These are phyloP conservation scores for Sepiola atlantica DNA, from an alignment of 2,888 invertebrate species.

Conservation along the genomic window DNA sequence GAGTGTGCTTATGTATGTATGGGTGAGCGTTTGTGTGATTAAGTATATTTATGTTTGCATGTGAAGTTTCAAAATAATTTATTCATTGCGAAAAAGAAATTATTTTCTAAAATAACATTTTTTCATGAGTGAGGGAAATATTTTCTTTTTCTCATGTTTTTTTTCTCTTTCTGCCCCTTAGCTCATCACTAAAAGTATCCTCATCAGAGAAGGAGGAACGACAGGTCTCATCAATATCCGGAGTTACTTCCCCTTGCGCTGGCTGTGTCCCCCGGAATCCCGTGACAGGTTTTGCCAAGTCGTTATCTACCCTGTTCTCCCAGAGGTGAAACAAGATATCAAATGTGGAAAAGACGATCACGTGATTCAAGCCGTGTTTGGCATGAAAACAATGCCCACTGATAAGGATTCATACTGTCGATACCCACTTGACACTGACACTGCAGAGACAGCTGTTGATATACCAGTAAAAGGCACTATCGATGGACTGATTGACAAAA, in stretches of 20 bases:
- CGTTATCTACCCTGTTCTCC: conserved; percentile 52
- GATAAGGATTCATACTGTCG: conserved; percentile 54
- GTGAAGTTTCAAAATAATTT: no score
- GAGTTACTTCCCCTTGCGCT: conserved; percentile 52
- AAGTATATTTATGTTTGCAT: no score
- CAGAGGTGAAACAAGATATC: conserved; percentile 52
- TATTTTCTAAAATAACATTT: no score
- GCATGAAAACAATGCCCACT: conserved; percentile 42
- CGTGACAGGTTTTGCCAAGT: conserved; percentile 53
- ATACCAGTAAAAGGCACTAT: conserved; percentile 55
- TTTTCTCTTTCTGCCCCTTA: conserved; percentile 6
- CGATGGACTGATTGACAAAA: conserved; percentile 57
- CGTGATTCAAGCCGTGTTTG: conserved; percentile 52
- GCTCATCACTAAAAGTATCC: conserved; percentile 49
- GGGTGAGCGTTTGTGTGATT: no score
- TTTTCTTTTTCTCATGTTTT: background rate
- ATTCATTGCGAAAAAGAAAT: no score
- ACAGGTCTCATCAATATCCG: conserved; percentile 50
- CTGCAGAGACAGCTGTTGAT: conserved; percentile 48
- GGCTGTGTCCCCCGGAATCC: conserved; percentile 52
- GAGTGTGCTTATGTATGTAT: no score
- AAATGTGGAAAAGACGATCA: conserved; percentile 54
- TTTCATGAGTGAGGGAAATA: no score
- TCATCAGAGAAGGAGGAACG: conserved; percentile 52
- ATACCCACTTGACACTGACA: conserved; percentile 43